Percentiles rank a stretch among this genome's conserved stretches.
phyloP scores from a whole-genome alignment of 2,113 vertebrate genomes.

The Rattus rattus region DNA sequence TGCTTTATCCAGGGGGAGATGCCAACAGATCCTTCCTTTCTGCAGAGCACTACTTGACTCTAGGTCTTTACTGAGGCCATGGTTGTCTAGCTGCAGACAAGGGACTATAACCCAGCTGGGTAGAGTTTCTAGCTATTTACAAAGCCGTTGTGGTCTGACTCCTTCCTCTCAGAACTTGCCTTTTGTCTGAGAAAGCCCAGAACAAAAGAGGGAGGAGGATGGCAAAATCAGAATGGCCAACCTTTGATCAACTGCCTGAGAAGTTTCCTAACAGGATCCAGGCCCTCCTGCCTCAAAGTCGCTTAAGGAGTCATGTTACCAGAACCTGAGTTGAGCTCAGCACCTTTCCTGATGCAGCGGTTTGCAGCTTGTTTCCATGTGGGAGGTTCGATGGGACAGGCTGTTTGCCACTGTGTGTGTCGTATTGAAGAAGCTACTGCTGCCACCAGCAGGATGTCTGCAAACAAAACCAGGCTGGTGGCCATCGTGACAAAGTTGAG shows the following conservation, averaged over 20 bases:
- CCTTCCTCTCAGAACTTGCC: background rate
- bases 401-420: background rate
- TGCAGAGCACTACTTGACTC: background rate
- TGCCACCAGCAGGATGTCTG: slow-evolving; percentile 77
- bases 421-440: slow-evolving; percentile 60
- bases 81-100: background rate
- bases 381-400: slow-evolving; percentile 10
- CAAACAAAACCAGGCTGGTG: background rate
- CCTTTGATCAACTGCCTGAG: background rate
- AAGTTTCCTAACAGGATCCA: background rate
- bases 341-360: background rate
- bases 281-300: background rate
- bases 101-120: background rate
- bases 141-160: background rate
- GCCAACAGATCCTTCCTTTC: background rate
- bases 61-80: background rate
- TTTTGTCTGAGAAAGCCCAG: background rate
- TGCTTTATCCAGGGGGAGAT: background rate
- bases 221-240: background rate
- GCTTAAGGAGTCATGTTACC: background rate
- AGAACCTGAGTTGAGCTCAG: background rate
- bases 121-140: background rate
- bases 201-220: background rate
- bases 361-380: background rate
- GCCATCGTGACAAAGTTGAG: background rate